Percentiles rank a stretch among this genome's conserved stretches.
phyloP scores from a whole-genome alignment of 2,888 invertebrate genomes.

The Drosophila prolongata region DNA sequence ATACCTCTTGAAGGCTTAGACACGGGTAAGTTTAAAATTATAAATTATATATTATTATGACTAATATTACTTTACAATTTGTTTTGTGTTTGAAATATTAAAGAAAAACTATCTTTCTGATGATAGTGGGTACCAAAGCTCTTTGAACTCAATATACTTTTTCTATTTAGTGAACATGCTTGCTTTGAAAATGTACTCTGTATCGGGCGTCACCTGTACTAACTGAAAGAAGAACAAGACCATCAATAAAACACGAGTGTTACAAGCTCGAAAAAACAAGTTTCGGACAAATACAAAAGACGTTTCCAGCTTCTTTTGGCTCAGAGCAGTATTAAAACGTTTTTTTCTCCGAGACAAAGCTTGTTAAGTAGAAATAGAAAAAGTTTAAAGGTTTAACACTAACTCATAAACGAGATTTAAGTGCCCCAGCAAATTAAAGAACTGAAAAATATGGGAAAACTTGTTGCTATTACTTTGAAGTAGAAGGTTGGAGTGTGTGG shows the following conservation, averaged over 20 bases:
- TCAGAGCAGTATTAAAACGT: constrained; percentile 8
- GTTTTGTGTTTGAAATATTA: too few relatives aligned
- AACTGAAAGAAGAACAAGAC: constrained; percentile 44
- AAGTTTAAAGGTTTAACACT: constrained; percentile 17
- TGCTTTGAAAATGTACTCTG: not conserved
- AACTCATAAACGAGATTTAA: constrained; percentile 23
- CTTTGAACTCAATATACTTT: too few relatives aligned
- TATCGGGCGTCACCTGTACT: constrained; percentile 12
- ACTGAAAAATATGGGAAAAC: constrained; percentile 29
- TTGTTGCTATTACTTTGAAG: constrained; percentile 33
- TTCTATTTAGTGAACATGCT: too few relatives aligned
- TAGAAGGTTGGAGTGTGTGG: constrained; percentile 4
- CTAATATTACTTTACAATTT: too few relatives aligned
- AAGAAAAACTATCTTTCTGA: too few relatives aligned
- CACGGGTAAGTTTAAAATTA: too few relatives aligned
- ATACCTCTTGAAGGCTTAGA: too few relatives aligned
- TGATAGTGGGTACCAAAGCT: too few relatives aligned
- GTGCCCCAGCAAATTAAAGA: constrained; percentile 27
- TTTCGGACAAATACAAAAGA: constrained; percentile 18
- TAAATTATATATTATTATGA: too few relatives aligned
- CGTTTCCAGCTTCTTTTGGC: not conserved
- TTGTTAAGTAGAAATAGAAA: constrained; percentile 13
- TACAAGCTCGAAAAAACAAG: constrained; percentile 42
- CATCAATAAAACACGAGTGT: constrained; percentile 31
- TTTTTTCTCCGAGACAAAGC: constrained; percentile 5